Conservation (phyloP, 2,113 vertebrate genomes). For the Polypterus senegalus region DNA sequence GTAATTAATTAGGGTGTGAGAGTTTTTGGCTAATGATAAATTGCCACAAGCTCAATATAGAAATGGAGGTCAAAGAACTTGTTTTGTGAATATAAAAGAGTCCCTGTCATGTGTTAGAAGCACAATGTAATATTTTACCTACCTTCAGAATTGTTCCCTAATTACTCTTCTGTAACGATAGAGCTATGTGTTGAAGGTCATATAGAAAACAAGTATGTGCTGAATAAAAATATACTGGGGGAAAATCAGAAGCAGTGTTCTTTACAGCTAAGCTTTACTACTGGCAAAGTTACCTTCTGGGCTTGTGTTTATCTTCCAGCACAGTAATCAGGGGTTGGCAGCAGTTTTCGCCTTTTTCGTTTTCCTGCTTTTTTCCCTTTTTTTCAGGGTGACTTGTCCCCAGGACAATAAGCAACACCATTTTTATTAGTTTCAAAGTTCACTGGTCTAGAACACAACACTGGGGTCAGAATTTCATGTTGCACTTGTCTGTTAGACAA, state of each 20-base stretch:
- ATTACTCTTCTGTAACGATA: conserved; percentile 36
- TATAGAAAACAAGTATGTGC: conserved; percentile 8
- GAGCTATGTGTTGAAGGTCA: no score
- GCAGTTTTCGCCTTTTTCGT: conserved; percentile 1
- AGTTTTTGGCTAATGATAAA: conserved; percentile 59
- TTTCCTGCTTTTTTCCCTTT: conserved; percentile 24
- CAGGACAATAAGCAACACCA: conserved; percentile 61
- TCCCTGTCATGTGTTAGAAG: conserved; percentile 40
- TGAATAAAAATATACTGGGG: conserved; percentile 19
- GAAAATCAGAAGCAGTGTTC: conserved; percentile 1
- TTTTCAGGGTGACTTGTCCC: conserved; percentile 45
- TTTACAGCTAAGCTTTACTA: background rate
- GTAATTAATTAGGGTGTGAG: conserved; percentile 65
- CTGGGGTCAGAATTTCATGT: conserved; percentile 44
- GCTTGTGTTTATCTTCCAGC: conserved; percentile 59
- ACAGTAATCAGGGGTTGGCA: conserved; percentile 63
- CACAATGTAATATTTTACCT: conserved; percentile 46
- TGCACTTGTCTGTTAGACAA: conserved; percentile 48
- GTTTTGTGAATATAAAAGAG: conserved; percentile 58
- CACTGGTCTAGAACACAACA: conserved; percentile 59
- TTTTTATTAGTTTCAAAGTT: conserved; percentile 68
- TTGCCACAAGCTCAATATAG: conserved; percentile 49
- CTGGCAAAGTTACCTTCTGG: conserved; percentile 12
- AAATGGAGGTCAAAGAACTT: conserved; percentile 64
- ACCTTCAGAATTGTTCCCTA: conserved; percentile 38